phyloP scores from a whole-genome alignment of 1,140 invertebrate genomes.

The Drosophila erecta region DNA sequence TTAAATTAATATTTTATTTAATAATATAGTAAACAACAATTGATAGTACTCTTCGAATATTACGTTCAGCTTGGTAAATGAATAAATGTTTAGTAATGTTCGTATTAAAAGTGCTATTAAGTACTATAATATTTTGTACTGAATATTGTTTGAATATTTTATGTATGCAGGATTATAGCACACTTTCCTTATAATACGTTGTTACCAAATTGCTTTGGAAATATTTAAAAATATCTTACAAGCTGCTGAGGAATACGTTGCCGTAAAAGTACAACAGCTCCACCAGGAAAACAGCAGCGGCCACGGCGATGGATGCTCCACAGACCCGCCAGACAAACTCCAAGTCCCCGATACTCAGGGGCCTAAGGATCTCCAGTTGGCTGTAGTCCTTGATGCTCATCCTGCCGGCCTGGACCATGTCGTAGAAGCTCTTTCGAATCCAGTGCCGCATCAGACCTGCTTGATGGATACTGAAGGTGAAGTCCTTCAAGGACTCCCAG shows the following conservation, averaged over 20 bases:
- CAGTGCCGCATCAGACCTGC: slow-evolving; percentile 32
- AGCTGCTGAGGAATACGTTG: slow-evolving; percentile 40
- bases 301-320: slow-evolving; percentile 9
- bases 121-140: no score
- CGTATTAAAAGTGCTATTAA: no score
- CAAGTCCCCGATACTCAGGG: slow-evolving; percentile 32
- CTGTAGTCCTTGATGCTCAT: slow-evolving; percentile 60
- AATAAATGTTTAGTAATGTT: no score
- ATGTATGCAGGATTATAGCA: no score
- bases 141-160: no score
- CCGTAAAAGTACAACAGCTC: slow-evolving; percentile 50
- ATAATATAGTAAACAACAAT: no score
- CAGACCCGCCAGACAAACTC: slow-evolving; percentile 10
- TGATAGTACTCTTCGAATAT: no score
- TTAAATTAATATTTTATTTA: no score
- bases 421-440: slow-evolving; percentile 50
- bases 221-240: slow-evolving; percentile 19
- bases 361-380: background rate
- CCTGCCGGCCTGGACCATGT: slow-evolving; percentile 46
- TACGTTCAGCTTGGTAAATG: no score
- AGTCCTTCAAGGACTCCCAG: slow-evolving; percentile 14
- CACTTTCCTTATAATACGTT: no score
- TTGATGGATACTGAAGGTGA: slow-evolving; percentile 5
- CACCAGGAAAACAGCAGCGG: slow-evolving; percentile 30
- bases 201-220: no score